Evolutionary conservation across 1,140 invertebrate species (phyloP), one percentile per base, ranked within the genome.

Genomic region (Hesperophylax magnus): DNA sequence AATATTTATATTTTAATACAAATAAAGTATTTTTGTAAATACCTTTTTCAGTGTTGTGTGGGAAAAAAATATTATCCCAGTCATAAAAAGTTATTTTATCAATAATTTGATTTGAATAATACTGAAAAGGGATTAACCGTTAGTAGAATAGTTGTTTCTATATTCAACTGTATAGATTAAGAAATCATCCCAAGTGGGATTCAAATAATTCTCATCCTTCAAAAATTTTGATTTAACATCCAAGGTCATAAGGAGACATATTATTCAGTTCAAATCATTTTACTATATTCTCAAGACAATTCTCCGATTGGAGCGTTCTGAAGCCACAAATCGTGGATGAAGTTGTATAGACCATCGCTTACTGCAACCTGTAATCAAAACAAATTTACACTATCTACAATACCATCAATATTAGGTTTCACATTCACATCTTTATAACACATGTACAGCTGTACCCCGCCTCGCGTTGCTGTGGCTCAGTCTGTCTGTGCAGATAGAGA

Each of bases 281-380:
- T 22, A 20, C 20, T 47, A 61, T 61, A 63, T n/a, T 24, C 74
- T 95, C 93, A 99, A 86, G 95, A 98, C 27, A 99, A 91, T 89
- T 99, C 98, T 77, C 98, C 98, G 85, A 99, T 99, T 0, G 98
- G 98, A 34, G 98, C 98, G 90, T 98, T 98, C 88, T 98, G 94
- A 18, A 99, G 92, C 98, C 98, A 99, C 85, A 99, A 90, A 85
- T 98, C 94, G 87, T 99, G 98, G 82, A 99, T 97, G 87, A 98
- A 99, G 81, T 93, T 95, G 90, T 99, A 99, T 24, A 99, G 91
- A 84, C 95, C 92, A 88, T 97, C 97, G 86, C 97, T 98, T 1
- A 99, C 97, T 0, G 98, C 96, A 31, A 99, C 98, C 97, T 99
- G 88, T 71, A 92, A 90, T 58, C 14, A 27, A 75, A 54, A 75